phyloP scores from a whole-genome alignment of 1,140 invertebrate species.

The Hormaphis cornu region DNA sequence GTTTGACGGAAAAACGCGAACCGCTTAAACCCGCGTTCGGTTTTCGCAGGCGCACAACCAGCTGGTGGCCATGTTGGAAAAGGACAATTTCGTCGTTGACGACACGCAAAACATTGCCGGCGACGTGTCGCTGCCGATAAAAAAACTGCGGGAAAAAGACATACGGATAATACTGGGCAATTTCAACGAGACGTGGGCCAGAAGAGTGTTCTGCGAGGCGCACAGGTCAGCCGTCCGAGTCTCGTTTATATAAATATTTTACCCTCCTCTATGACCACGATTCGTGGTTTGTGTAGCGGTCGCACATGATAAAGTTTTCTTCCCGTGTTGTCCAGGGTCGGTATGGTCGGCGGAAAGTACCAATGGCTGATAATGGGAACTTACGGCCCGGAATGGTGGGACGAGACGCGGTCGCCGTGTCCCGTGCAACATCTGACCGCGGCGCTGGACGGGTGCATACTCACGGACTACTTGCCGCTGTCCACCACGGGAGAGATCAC shows the following conservation, averaged over 20 bases:
- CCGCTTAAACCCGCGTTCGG: not conserved
- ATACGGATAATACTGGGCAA: constrained; percentile 93
- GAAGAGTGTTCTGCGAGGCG: constrained; percentile 88
- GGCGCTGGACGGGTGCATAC: constrained; percentile 81
- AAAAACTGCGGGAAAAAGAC: constrained; percentile 83
- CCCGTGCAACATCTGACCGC: constrained; percentile 62
- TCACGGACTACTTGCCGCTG: constrained; percentile 72
- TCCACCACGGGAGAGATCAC: constrained; percentile 67
- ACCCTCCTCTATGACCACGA: too few relatives aligned
- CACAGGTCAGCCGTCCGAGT: constrained; percentile 55
- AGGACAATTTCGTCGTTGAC: constrained; percentile 67
- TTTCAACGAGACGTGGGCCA: constrained; percentile 90
- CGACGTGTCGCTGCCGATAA: constrained; percentile 71
- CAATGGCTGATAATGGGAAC: constrained; percentile 95
- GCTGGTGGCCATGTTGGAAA: constrained; percentile 79
- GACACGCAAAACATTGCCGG: constrained; percentile 90
- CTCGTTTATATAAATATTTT: too few relatives aligned
- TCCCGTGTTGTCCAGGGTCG: constrained; percentile 55
- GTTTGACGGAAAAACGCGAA: too few relatives aligned
- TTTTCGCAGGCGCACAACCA: constrained; percentile 74
- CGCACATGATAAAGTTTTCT: too few relatives aligned
- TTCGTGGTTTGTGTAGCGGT: too few relatives aligned
- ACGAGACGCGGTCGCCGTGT: constrained; percentile 53
- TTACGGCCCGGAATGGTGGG: constrained; percentile 72
- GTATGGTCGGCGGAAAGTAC: constrained; percentile 84